Evolutionary conservation across 1,140 invertebrate species (phyloP).

Genomic region (Nylanderia fulva): DNA sequence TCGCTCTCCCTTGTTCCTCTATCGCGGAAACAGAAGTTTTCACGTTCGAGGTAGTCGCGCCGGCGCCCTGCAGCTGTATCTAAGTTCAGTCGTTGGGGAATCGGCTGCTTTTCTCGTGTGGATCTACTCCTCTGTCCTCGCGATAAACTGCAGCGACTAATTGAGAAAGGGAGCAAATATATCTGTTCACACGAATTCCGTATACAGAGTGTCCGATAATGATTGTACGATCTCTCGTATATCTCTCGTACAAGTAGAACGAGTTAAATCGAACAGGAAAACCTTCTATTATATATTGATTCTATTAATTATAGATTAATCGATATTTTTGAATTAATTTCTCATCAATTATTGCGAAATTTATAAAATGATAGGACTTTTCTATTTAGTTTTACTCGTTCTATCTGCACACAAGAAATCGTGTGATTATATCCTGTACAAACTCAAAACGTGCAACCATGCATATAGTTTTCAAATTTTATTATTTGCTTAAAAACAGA

Average conservation of each 20-base stretch:
- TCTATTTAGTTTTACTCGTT: too few relatives aligned
- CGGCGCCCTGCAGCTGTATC: constrained; percentile 3
- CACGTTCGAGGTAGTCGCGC: constrained; percentile 37
- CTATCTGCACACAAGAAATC: too few relatives aligned
- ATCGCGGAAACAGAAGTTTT: constrained; percentile 60
- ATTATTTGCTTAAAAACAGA: background rate
- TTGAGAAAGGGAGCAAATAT: background rate
- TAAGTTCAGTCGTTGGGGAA: constrained; percentile 28
- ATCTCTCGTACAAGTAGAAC: too few relatives aligned
- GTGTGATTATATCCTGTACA: too few relatives aligned
- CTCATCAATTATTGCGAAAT: too few relatives aligned
- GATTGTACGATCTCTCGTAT: too few relatives aligned
- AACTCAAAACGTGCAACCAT: background rate
- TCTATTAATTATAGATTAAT: too few relatives aligned
- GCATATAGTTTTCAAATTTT: background rate
- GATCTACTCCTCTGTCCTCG: background rate
- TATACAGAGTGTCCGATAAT: too few relatives aligned
- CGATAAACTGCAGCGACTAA: constrained; percentile 25
- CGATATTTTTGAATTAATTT: too few relatives aligned
- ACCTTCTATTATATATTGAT: too few relatives aligned
- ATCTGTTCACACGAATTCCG: background rate
- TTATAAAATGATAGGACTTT: too few relatives aligned
- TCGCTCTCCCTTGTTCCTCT: constrained; percentile 3
- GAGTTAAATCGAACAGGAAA: too few relatives aligned
- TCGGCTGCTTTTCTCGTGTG: constrained; percentile 10